Conservation (phyloP, 2,888 invertebrate species). For the Polyommatus iphigenia region DNA sequence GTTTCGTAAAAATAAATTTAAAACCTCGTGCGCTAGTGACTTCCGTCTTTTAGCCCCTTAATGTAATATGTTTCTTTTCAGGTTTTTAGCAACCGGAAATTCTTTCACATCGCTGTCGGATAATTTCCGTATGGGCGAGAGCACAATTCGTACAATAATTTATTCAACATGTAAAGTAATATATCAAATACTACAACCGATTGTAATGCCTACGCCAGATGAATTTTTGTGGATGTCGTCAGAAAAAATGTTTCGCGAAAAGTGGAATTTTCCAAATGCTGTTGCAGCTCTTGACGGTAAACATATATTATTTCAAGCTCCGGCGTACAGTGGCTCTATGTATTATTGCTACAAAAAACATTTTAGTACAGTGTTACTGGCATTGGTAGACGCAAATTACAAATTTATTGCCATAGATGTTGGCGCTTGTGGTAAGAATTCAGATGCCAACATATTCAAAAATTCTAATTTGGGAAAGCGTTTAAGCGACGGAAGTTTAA, state of each 20-base stretch:
- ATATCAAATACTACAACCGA: not conserved
- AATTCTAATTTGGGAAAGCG: conserved; percentile 24
- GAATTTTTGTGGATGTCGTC: too few relatives aligned
- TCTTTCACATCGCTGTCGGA: too few relatives aligned
- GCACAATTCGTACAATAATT: not conserved
- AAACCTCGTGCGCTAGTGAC: not conserved
- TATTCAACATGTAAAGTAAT: not conserved
- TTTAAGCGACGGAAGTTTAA: conserved; percentile 16
- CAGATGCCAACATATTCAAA: conserved; percentile 26
- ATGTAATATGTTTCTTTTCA: conserved; percentile 36
- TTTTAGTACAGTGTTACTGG: conserved; percentile 22
- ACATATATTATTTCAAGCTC: conserved; percentile 19
- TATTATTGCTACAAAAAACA: conserved; percentile 28
- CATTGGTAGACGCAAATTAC: conserved; percentile 26
- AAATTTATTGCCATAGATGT: conserved; percentile 27
- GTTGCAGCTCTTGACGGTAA: conserved; percentile 27
- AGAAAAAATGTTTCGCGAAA: too few relatives aligned
- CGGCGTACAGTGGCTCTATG: conserved; percentile 26
- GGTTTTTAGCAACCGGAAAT: conserved; percentile 28
- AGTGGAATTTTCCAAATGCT: not conserved
- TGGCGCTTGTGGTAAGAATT: conserved; percentile 29
- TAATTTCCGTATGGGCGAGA: too few relatives aligned
- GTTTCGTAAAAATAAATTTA: not conserved
- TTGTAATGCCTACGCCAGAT: too few relatives aligned
- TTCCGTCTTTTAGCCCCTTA: not conserved